Conservation (phyloP, 2,888 invertebrate genomes). For the Muscina levida region DNA sequence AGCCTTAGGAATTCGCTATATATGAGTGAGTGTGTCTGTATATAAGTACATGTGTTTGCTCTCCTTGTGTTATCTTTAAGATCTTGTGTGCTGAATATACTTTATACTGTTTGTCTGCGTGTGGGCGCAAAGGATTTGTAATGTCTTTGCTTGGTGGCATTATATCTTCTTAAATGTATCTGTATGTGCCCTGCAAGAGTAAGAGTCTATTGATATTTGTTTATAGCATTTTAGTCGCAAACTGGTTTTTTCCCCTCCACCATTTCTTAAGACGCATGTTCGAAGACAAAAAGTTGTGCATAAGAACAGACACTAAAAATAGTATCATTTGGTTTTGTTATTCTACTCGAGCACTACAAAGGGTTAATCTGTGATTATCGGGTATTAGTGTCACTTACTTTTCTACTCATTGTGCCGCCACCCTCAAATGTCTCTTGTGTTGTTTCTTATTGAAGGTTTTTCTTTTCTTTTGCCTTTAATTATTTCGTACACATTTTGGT, state of each 20-base stretch:
- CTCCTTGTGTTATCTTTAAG: not conserved
- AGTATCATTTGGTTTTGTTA: slow-evolving; percentile 5
- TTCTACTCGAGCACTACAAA: slow-evolving; percentile 33
- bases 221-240: too few relatives aligned
- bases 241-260: too few relatives aligned
- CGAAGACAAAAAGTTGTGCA: too few relatives aligned
- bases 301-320: slow-evolving; percentile 26
- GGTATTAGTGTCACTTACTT: slow-evolving; percentile 51
- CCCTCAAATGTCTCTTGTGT: not conserved
- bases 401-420: not conserved
- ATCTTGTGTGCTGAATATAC: not conserved
- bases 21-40: too few relatives aligned
- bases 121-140: not conserved
- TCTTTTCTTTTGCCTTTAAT: not conserved
- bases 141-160: too few relatives aligned
- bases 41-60: not conserved
- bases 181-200: too few relatives aligned
- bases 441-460: not conserved
- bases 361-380: slow-evolving; percentile 63
- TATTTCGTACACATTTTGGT: not conserved
- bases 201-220: too few relatives aligned
- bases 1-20: too few relatives aligned
- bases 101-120: not conserved
- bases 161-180: too few relatives aligned
- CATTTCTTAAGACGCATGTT: too few relatives aligned